These are phyloP conservation scores for Heliconius sara DNA, from an alignment of 2,888 invertebrate genomes.

Conservation along the genomic window DNA sequence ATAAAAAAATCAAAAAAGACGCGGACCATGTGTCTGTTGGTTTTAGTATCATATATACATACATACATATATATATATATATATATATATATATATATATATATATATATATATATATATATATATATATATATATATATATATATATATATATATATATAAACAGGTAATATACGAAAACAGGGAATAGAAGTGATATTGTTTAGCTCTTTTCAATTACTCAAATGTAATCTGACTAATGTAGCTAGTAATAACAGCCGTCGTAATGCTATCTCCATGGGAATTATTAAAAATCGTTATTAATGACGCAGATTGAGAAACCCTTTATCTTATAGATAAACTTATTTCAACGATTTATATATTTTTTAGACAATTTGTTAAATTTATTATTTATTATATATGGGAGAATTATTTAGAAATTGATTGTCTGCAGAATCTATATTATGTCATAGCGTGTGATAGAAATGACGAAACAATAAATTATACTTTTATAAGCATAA, in stretches of 20 bases:
- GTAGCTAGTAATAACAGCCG: not conserved
- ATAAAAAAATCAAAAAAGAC: no score
- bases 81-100: no score
- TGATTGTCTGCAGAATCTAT: not conserved
- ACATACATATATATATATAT: no score
- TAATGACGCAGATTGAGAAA: not conserved
- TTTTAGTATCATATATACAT: no score
- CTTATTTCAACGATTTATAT: not conserved
- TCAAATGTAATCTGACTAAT: not conserved
- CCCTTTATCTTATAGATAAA: slow-evolving; percentile 3
- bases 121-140: no score
- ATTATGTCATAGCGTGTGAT: no score
- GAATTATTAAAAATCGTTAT: slow-evolving; percentile 9
- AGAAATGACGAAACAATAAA: no score
- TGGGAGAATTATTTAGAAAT: not conserved
- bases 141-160: no score
- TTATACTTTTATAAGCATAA: no score
- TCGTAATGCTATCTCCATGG: slow-evolving; percentile 11
- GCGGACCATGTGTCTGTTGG: no score
- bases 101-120: no score
- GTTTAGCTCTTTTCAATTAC: not conserved
- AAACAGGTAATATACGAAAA: no score
- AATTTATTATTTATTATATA: not conserved
- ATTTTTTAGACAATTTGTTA: not conserved
- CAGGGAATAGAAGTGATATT: not conserved